phyloP scores from a whole-genome alignment of 2,113 vertebrate species.

The Struthio camelus region DNA sequence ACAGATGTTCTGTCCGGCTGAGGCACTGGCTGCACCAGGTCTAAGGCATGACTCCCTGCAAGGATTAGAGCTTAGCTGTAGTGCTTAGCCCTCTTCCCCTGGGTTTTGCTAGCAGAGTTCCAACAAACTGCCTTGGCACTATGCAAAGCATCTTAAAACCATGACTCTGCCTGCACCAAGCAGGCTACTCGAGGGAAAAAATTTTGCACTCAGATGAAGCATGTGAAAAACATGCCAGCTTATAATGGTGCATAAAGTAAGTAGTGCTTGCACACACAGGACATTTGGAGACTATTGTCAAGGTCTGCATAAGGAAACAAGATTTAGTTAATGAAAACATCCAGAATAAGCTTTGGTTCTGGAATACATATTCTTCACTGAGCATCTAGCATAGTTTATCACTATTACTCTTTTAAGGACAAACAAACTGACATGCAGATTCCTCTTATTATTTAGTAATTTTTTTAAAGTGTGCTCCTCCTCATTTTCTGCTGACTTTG shows the following conservation, averaged over 20 bases:
- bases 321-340: neutral
- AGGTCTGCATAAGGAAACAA: neutral
- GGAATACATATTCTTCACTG: neutral
- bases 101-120: neutral
- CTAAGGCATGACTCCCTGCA: neutral
- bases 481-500: slow-evolving; percentile 11
- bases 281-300: neutral
- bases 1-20: neutral
- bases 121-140: neutral
- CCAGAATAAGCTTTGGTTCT: neutral
- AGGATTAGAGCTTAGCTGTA: neutral
- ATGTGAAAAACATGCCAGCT: neutral
- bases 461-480: neutral
- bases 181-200: neutral
- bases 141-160: neutral
- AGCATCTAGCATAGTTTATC: neutral
- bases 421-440: neutral
- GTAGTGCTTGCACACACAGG: neutral
- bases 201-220: neutral
- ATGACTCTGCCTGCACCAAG: neutral
- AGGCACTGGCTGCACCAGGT: neutral
- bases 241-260: neutral
- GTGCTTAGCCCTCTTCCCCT: neutral
- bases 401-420: neutral
- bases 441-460: neutral